Evolutionary conservation across 2,888 invertebrate genomes (phyloP).

Genomic region (Cyaniris semiargus): DNA sequence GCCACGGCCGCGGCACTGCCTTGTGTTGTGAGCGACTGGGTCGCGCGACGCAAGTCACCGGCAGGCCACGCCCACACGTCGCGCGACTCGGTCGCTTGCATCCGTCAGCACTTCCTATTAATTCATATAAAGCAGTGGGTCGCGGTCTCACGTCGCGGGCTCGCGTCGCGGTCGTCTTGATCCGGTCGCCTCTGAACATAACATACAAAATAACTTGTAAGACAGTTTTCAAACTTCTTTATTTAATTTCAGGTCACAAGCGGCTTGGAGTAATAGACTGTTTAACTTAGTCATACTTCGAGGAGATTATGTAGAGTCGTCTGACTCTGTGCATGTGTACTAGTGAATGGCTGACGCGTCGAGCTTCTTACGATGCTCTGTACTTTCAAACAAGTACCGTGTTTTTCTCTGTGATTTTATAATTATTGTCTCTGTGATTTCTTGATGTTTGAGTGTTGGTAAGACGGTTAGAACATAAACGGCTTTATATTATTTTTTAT

Average conservation of each 20-base stretch:
- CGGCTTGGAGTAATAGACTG: constrained; percentile 25
- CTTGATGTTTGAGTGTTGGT: constrained; percentile 24
- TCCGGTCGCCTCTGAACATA: too few relatives aligned
- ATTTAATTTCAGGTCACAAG: background rate
- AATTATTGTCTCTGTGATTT: constrained; percentile 32
- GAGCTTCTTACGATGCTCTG: background rate
- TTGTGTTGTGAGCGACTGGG: too few relatives aligned
- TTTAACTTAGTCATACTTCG: constrained; percentile 23
- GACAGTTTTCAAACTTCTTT: background rate
- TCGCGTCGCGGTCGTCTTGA: too few relatives aligned
- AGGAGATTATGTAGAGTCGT: constrained; percentile 14
- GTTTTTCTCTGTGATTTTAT: constrained; percentile 32
- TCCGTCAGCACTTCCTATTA: too few relatives aligned
- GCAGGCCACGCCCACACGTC: too few relatives aligned
- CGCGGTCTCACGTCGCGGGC: too few relatives aligned
- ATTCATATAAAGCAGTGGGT: too few relatives aligned
- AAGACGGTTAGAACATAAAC: background rate
- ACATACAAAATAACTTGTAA: too few relatives aligned
- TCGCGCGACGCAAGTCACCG: too few relatives aligned
- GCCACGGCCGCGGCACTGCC: too few relatives aligned
- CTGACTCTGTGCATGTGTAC: constrained; percentile 7
- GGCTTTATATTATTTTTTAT: background rate
- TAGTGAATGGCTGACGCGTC: constrained; percentile 19
- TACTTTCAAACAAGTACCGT: constrained; percentile 26
- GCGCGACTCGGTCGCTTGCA: too few relatives aligned